A percentile compares a stretch with the other conserved stretches of the same genome.
phyloP scores from a whole-genome alignment of 2,113 vertebrate genomes.

The Centropus unirufus region DNA sequence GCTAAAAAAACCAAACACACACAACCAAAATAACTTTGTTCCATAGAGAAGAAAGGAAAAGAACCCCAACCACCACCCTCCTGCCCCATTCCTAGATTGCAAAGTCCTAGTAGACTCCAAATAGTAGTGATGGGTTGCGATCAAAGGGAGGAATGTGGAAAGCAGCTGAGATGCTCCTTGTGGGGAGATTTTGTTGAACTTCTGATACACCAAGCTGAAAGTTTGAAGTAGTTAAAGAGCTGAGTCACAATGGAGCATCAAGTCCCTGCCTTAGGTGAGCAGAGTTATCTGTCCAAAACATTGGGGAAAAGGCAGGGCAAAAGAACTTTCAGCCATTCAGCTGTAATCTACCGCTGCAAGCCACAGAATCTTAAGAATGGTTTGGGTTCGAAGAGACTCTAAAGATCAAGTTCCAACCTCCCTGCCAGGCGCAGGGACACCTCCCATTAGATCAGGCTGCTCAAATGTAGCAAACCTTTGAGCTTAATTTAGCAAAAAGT shows the following conservation, averaged over 20 bases:
- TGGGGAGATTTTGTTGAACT: background rate
- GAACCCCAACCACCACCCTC: accelerated
- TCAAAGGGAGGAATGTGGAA: background rate
- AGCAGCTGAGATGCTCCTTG: background rate
- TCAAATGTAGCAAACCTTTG: background rate
- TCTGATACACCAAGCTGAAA: background rate
- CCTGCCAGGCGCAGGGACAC: too few species aligned
- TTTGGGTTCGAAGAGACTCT: too few species aligned
- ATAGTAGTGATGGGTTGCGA: background rate
- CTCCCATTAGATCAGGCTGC: too few species aligned
- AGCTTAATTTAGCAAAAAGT: background rate
- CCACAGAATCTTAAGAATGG: too few species aligned
- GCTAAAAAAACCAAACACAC: background rate
- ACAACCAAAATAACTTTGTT: background rate
- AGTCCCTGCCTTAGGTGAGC: background rate
- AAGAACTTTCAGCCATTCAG: background rate
- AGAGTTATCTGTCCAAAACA: background rate
- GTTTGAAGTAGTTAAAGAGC: background rate
- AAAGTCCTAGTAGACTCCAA: background rate
- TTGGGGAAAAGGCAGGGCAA: background rate
- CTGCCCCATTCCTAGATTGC: background rate
- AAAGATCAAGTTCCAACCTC: too few species aligned
- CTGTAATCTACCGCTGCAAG: background rate
- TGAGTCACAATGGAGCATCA: background rate
- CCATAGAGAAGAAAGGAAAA: background rate